These are phyloP conservation scores for Psococerastis gibbosa DNA, from an alignment of 2,888 invertebrate species.

Conservation along the genomic window DNA sequence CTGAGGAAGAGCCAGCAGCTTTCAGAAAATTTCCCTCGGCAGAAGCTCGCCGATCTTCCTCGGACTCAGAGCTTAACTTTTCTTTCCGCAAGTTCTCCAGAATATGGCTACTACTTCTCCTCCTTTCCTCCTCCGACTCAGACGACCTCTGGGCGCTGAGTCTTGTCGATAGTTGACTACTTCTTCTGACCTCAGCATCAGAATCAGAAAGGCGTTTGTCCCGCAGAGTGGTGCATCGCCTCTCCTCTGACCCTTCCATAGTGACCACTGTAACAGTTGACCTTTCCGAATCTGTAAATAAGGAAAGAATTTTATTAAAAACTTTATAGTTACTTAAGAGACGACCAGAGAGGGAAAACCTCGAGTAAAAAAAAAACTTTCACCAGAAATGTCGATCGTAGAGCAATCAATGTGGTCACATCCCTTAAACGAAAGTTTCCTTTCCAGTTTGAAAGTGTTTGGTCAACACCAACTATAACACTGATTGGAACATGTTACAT, in stretches of 20 bases:
- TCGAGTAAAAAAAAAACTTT: no score
- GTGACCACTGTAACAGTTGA: constrained; percentile 3
- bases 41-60: neutral
- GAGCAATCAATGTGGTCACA: no score
- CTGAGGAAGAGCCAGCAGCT: constrained; percentile 3
- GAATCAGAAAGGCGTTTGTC: neutral
- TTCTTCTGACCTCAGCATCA: neutral
- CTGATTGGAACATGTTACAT: no score
- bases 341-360: no score
- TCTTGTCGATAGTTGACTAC: neutral
- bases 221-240: neutral
- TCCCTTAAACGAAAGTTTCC: no score
- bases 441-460: no score
- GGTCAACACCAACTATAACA: no score
- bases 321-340: no score
- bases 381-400: no score
- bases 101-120: neutral
- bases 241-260: constrained; percentile 1
- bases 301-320: no score
- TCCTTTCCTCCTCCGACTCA: neutral
- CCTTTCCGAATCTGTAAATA: constrained; percentile 2
- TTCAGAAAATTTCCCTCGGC: constrained; percentile 1
- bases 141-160: neutral
- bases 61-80: constrained; percentile 2
- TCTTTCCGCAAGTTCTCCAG: neutral